phyloP scores from a whole-genome alignment of 2,113 vertebrate species.

The Prinia subflava region DNA sequence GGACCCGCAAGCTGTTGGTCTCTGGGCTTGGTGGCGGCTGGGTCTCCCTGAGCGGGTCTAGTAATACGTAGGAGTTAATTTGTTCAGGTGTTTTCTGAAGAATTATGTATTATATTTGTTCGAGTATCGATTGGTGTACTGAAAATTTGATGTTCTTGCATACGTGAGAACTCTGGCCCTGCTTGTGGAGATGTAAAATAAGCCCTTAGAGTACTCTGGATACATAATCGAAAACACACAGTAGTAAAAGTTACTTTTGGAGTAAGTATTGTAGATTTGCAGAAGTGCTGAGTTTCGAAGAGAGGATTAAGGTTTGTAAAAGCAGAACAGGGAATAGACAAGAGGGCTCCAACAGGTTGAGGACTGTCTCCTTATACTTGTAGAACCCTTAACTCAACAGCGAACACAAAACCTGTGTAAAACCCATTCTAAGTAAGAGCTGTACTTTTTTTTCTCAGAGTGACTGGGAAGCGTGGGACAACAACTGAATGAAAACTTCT shows the following conservation, averaged over 20 bases:
- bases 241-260: not conserved
- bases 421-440: not conserved
- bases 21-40: no score
- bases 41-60: not conserved
- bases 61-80: not conserved
- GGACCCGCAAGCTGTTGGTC: not conserved
- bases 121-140: not conserved
- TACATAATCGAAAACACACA: fast-evolving
- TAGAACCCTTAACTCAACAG: not conserved
- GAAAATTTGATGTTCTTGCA: fast-evolving
- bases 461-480: slow-evolving; percentile 78
- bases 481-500: slow-evolving; percentile 80
- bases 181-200: not conserved
- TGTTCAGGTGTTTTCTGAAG: not conserved
- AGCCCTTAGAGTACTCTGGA: not conserved
- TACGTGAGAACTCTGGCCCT: not conserved
- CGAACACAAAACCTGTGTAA: not conserved
- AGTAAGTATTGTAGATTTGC: fast-evolving
- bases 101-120: fast-evolving
- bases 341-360: fast-evolving
- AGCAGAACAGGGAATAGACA: not conserved
- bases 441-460: slow-evolving; percentile 58
- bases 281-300: no score
- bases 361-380: not conserved
- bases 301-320: not conserved